Evolutionary conservation across 2,888 invertebrate genomes (phyloP).

Genomic region (Drosophila ezoana): DNA sequence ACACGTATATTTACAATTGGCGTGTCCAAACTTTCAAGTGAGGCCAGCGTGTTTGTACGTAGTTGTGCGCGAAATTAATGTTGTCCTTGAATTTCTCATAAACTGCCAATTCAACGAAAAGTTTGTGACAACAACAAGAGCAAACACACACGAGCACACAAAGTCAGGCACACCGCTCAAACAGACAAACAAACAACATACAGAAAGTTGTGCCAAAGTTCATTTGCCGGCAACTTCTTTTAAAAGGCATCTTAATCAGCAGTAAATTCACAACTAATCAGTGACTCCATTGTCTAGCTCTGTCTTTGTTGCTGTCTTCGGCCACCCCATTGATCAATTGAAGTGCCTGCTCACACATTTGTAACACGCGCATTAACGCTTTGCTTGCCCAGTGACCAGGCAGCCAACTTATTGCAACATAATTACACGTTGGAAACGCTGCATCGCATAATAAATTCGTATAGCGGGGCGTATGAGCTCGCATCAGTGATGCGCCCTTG

Average conservation of each 20-base stretch:
- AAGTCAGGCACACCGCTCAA: not conserved
- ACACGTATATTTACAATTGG: constrained; percentile 19
- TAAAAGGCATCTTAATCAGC: constrained; percentile 80
- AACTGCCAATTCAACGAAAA: constrained; percentile 76
- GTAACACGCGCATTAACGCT: constrained; percentile 46
- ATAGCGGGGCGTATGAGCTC: constrained; percentile 37
- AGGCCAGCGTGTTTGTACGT: constrained; percentile 1
- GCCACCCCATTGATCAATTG: constrained; percentile 18
- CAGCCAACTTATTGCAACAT: constrained; percentile 72
- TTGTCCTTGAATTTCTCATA: constrained; percentile 76
- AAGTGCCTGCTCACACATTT: constrained; percentile 63
- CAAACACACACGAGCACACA: not conserved
- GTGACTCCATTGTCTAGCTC: constrained; percentile 69
- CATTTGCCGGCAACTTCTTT: constrained; percentile 57
- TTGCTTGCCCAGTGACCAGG: constrained; percentile 20
- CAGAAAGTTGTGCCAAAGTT: constrained; percentile 67
- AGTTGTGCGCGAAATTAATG: constrained; percentile 65
- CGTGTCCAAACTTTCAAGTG: constrained; percentile 54
- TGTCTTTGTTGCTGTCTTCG: not conserved
- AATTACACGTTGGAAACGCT: constrained; percentile 65
- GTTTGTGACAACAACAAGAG: constrained; percentile 35
- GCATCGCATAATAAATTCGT: constrained; percentile 50
- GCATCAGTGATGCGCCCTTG: constrained; percentile 8
- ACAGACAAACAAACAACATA: constrained; percentile 14
- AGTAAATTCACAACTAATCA: constrained; percentile 82